phyloP scores from a whole-genome alignment of 1,140 invertebrate genomes.

The Musca vetustissima region DNA sequence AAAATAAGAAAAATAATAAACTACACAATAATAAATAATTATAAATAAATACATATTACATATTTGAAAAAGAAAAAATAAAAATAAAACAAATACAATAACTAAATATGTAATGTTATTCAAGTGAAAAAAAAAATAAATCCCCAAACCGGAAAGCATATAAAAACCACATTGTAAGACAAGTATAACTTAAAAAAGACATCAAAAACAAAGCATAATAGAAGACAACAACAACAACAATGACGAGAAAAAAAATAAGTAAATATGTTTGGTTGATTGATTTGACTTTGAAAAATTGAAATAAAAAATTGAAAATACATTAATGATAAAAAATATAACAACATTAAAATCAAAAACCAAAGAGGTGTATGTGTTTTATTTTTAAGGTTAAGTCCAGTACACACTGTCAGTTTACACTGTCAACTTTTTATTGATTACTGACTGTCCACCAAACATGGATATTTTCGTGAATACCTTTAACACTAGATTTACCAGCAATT shows the following conservation, averaged over 20 bases:
- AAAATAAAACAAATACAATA: too few relatives aligned
- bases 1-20: slow-evolving; percentile 23
- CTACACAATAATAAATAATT: not conserved
- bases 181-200: not conserved
- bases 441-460: too few relatives aligned
- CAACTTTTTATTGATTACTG: too few relatives aligned
- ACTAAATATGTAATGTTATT: slow-evolving; percentile 17
- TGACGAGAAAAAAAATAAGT: slow-evolving; percentile 5
- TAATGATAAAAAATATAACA: too few relatives aligned
- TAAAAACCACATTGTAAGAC: not conserved
- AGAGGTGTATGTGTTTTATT: too few relatives aligned
- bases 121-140: slow-evolving; percentile 13
- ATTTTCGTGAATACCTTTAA: too few relatives aligned
- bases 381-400: too few relatives aligned
- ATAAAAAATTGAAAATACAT: too few relatives aligned
- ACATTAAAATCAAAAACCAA: too few relatives aligned
- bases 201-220: not conserved
- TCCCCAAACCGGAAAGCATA: not conserved
- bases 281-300: slow-evolving; percentile 13
- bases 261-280: slow-evolving; percentile 21
- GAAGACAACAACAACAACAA: slow-evolving; percentile 1
- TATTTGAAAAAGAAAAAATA: slow-evolving; percentile 12
- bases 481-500: too few relatives aligned
- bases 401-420: too few relatives aligned
- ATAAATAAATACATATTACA: slow-evolving; percentile 26